Conservation (phyloP, 2,888 invertebrate genomes). For the Agrochola circellaris region DNA sequence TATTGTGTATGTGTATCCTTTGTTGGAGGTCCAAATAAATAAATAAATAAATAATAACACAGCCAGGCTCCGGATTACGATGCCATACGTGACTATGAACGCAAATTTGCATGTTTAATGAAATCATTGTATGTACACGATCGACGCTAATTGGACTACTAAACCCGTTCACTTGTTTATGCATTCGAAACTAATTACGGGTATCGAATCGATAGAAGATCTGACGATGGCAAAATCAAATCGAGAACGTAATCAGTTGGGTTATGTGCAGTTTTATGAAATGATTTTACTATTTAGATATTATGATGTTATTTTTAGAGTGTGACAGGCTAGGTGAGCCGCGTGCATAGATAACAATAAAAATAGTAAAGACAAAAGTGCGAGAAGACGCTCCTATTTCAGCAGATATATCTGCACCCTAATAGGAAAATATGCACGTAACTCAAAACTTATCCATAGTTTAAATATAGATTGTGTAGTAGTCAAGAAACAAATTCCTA, state of each 20-base stretch:
- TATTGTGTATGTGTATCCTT: no score
- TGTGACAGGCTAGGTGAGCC: no score
- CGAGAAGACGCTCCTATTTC: no score
- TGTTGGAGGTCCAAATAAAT: no score
- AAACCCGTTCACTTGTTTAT: conserved; percentile 82
- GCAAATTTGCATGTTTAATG: conserved; percentile 87
- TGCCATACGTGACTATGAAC: conserved; percentile 74
- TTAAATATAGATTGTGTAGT: no score
- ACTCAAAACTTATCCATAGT: no score
- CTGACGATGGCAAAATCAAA: conserved; percentile 60
- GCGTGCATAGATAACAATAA: background rate
- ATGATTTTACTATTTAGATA: background rate
- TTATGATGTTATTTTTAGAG: background rate
- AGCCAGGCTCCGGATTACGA: conserved; percentile 71
- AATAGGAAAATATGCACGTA: no score
- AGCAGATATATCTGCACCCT: background rate
- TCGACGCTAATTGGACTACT: conserved; percentile 82
- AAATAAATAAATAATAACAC: no score
- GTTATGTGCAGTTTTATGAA: background rate
- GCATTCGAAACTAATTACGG: conserved; percentile 79
- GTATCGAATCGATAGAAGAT: conserved; percentile 72
- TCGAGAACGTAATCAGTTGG: conserved; percentile 46
- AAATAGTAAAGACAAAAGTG: background rate
- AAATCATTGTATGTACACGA: conserved; percentile 85
- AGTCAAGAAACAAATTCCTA: no score